phyloP scores from a whole-genome alignment of 2,797 vertebrate genomes.

The Periparus ater region DNA sequence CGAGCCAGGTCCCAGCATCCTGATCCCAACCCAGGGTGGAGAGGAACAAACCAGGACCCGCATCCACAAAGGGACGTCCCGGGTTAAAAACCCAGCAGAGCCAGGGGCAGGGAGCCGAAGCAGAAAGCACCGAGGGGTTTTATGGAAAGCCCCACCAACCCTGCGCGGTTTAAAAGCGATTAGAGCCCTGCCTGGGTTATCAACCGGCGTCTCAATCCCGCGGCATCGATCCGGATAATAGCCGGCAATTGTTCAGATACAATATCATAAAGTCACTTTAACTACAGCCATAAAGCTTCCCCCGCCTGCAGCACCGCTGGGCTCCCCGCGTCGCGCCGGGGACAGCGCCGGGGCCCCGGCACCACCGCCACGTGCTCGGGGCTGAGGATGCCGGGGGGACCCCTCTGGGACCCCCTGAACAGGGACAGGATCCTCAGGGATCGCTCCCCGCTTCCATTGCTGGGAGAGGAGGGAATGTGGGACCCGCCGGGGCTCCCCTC shows the following conservation, averaged over 20 bases:
- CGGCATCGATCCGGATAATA: slow-evolving; percentile 64
- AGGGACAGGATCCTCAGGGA: not conserved
- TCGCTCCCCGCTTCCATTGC: rapidly evolving
- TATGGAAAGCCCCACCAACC: not conserved
- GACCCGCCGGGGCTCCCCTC: rapidly evolving
- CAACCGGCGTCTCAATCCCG: slow-evolving; percentile 48
- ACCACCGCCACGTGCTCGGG: rapidly evolving
- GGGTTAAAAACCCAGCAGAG: rapidly evolving
- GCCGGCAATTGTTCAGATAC: slow-evolving; percentile 63
- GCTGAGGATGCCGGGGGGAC: rapidly evolving
- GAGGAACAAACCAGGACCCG: not conserved
- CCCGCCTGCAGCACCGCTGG: slow-evolving; percentile 17
- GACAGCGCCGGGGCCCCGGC: not conserved
- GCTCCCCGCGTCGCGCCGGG: not conserved
- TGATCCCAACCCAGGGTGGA: rapidly evolving
- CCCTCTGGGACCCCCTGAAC: not conserved
- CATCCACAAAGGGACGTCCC: rapidly evolving
- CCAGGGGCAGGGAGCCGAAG: not conserved
- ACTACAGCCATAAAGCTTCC: slow-evolving; percentile 58
- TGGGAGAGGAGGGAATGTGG: rapidly evolving
- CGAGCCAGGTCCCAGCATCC: not conserved
- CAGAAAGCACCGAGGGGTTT: not conserved
- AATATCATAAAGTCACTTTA: slow-evolving; percentile 64
- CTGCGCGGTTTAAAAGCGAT: not conserved
- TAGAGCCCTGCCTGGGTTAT: slow-evolving; percentile 48